Conservation (phyloP, 2,888 invertebrate species). For the Oscheius sp. region DNA sequence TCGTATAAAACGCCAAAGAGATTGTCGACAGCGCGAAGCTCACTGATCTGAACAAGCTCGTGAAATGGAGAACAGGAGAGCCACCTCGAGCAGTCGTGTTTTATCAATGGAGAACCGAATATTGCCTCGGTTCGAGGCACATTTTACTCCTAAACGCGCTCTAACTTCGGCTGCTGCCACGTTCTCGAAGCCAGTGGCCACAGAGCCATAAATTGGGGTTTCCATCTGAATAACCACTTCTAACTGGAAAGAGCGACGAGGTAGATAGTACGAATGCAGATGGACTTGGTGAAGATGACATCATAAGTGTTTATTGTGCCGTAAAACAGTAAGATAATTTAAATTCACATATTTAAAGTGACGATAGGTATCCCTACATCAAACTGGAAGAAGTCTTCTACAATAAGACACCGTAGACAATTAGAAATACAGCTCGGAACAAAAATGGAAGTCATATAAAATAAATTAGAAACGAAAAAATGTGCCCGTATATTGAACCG, state of each 20-base stretch:
- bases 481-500: constrained; percentile 31
- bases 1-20: constrained; percentile 46
- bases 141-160: constrained; percentile 70
- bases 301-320: too few relatives aligned
- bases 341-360: too few relatives aligned
- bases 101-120: constrained; percentile 68
- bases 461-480: constrained; percentile 17
- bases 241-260: neutral
- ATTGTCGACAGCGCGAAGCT: constrained; percentile 54
- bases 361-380: too few relatives aligned
- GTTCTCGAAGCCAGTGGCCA: constrained; percentile 75
- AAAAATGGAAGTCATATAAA: neutral
- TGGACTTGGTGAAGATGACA: too few relatives aligned
- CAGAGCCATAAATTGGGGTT: constrained; percentile 62
- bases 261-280: too few relatives aligned
- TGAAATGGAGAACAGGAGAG: neutral
- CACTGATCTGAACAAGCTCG: constrained; percentile 12
- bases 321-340: too few relatives aligned
- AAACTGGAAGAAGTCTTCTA: too few relatives aligned
- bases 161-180: constrained; percentile 74
- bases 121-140: constrained; percentile 68
- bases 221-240: neutral
- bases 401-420: neutral
- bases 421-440: neutral
- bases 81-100: constrained; percentile 44